Conservation (phyloP, 1,140 invertebrate species). For the Rhopalosiphum padi region DNA sequence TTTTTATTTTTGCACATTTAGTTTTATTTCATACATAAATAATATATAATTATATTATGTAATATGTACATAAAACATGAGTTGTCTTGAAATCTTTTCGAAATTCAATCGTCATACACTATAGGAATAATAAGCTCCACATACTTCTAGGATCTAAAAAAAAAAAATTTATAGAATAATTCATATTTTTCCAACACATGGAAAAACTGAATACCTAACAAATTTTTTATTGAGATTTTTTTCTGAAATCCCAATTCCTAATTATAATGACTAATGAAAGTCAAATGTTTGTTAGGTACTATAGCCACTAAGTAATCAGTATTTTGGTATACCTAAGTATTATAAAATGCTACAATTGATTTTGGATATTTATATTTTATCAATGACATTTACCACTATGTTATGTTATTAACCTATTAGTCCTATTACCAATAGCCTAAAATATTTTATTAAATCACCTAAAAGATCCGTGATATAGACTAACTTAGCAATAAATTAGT, state of each 20-base stretch:
- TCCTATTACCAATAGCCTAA: background rate
- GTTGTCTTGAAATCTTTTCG: background rate
- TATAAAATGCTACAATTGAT: too few relatives aligned
- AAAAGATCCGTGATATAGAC: background rate
- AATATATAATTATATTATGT: too few relatives aligned
- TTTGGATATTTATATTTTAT: background rate
- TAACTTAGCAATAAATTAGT: background rate
- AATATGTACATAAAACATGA: background rate
- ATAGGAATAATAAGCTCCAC: too few relatives aligned
- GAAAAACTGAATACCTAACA: background rate
- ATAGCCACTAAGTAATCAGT: too few relatives aligned
- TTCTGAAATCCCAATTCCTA: background rate
- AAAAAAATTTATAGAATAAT: background rate
- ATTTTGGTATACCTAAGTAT: too few relatives aligned
- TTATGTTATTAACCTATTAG: background rate
- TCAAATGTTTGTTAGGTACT: too few relatives aligned
- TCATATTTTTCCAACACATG: background rate
- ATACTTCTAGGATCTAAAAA: background rate
- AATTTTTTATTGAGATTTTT: background rate
- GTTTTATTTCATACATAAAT: background rate
- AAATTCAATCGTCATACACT: background rate
- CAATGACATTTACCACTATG: background rate
- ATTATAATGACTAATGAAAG: too few relatives aligned
- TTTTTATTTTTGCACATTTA: background rate
- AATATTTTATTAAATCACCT: background rate